A percentile compares a stretch with the other conserved stretches of the same genome.
phyloP scores from a whole-genome alignment of 1,140 invertebrate species.

The Drosophila virilis region DNA sequence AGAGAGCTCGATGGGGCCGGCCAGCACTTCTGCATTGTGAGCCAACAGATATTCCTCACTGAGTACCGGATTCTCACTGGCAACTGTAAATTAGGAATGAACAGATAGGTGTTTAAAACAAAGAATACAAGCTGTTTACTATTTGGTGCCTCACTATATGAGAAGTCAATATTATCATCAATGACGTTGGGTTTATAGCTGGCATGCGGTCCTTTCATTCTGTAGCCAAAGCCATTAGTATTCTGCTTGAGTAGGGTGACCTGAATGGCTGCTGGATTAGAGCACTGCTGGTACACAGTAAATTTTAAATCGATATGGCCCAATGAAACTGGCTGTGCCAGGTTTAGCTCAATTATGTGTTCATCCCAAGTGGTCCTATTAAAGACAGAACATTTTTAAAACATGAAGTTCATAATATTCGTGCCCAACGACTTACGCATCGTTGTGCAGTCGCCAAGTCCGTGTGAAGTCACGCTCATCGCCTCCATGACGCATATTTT shows the following conservation, averaged over 20 bases:
- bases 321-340: slow-evolving; percentile 90
- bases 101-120: not conserved
- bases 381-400: not conserved
- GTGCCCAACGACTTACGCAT: slow-evolving; percentile 86
- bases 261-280: slow-evolving; percentile 88
- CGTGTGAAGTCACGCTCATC: slow-evolving; percentile 92
- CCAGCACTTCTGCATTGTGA: slow-evolving; percentile 95
- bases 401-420: not conserved
- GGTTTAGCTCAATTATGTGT: slow-evolving; percentile 94
- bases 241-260: slow-evolving; percentile 94
- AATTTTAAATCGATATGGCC: slow-evolving; percentile 96
- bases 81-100: slow-evolving; percentile 55
- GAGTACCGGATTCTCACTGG: slow-evolving; percentile 89
- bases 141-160: slow-evolving; percentile 63
- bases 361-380: slow-evolving; percentile 93
- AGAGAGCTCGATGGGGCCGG: slow-evolving; percentile 92
- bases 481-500: slow-evolving; percentile 90
- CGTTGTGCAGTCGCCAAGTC: slow-evolving; percentile 94
- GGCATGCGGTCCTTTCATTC: slow-evolving; percentile 82
- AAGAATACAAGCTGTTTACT: not conserved
- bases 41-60: slow-evolving; percentile 92
- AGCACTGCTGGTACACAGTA: slow-evolving; percentile 90
- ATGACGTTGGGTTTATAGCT: slow-evolving; percentile 81
- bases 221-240: slow-evolving; percentile 88
- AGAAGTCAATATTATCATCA: slow-evolving; percentile 88